Evolutionary conservation across 1,140 invertebrate species (phyloP).

Genomic region (Calosoma granatense): DNA sequence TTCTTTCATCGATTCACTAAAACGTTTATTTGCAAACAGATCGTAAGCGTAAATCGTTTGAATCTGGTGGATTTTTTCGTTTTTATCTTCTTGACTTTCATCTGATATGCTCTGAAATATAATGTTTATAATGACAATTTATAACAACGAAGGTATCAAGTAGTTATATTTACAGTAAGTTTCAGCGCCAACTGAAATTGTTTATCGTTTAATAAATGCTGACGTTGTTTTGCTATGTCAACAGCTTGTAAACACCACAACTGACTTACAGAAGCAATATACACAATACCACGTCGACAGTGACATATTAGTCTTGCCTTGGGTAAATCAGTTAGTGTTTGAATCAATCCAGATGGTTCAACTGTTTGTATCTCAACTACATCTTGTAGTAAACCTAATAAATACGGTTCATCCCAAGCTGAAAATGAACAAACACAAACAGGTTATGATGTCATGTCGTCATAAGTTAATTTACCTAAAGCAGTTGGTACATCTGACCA

Average conservation of each 20-base stretch:
- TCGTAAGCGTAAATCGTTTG: constrained; percentile 85
- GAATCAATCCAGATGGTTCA: constrained; percentile 58
- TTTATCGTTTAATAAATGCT: constrained; percentile 72
- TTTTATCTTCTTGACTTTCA: constrained; percentile 69
- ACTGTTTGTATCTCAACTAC: constrained; percentile 62
- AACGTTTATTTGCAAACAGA: constrained; percentile 79
- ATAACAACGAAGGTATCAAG: not conserved
- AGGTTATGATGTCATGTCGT: constrained; percentile 27
- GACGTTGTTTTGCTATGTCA: constrained; percentile 70
- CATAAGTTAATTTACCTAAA: constrained; percentile 48
- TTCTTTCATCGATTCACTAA: constrained; percentile 80
- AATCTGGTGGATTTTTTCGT: constrained; percentile 73
- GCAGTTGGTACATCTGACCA: constrained; percentile 73
- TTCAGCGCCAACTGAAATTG: constrained; percentile 90
- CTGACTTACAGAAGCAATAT: constrained; percentile 74
- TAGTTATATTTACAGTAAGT: constrained; percentile 61
- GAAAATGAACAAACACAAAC: constrained; percentile 5
- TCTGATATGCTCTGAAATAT: constrained; percentile 69
- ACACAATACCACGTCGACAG: constrained; percentile 67
- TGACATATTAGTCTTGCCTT: constrained; percentile 53
- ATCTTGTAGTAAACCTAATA: constrained; percentile 72
- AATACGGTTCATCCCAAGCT: constrained; percentile 88
- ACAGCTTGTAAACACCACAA: constrained; percentile 77
- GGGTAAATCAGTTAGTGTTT: constrained; percentile 60
- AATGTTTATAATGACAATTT: too few species aligned